Conservation (phyloP, 1,140 invertebrate species). For the Drosophila chauvacae region DNA sequence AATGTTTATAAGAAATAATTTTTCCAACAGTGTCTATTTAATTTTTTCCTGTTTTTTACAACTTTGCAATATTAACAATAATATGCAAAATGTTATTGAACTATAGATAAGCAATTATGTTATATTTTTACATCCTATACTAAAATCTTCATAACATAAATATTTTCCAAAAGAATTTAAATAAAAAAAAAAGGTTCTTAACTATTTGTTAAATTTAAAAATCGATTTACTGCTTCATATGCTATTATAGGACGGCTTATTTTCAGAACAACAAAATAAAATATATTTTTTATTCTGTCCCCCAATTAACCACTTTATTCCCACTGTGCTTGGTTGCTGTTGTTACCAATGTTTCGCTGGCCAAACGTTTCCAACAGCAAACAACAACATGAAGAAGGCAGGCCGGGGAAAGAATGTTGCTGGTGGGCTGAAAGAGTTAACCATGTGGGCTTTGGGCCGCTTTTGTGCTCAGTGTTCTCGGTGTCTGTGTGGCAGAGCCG, state of each 20-base stretch:
- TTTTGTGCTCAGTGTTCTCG: constrained; percentile 32
- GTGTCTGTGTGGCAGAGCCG: constrained; percentile 34
- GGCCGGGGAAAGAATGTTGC: constrained; percentile 54
- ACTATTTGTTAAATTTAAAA: too few relatives aligned
- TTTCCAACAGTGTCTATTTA: too few relatives aligned
- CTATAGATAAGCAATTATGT: too few relatives aligned
- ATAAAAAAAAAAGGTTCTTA: too few relatives aligned
- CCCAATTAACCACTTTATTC: neutral
- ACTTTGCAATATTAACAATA: too few relatives aligned
- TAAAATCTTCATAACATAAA: too few relatives aligned
- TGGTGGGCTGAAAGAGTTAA: constrained; percentile 31
- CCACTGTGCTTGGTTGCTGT: constrained; percentile 60
- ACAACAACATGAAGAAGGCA: constrained; percentile 15
- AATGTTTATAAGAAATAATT: too few relatives aligned
- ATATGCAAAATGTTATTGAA: too few relatives aligned
- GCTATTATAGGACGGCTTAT: neutral
- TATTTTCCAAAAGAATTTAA: too few relatives aligned
- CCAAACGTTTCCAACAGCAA: constrained; percentile 44
- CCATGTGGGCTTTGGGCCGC: constrained; percentile 28
- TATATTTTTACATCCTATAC: too few relatives aligned
- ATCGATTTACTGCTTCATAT: neutral
- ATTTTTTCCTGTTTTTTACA: too few relatives aligned
- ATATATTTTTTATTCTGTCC: neutral
- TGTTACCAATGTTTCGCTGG: constrained; percentile 65
- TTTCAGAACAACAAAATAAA: neutral